phyloP scores from a whole-genome alignment of 1,140 invertebrate genomes.

The Aphaenogaster rudis region DNA sequence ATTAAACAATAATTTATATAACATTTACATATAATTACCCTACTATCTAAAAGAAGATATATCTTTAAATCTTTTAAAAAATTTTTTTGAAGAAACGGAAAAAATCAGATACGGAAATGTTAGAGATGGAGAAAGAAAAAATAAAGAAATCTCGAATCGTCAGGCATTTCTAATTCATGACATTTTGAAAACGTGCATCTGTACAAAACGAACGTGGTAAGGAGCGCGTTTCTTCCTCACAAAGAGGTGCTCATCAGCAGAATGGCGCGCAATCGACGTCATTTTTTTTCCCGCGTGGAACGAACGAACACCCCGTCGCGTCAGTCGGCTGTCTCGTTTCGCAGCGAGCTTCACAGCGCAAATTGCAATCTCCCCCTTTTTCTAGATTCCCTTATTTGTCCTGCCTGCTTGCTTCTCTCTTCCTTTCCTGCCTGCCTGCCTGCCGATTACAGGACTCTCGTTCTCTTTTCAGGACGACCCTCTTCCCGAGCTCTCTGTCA shows the following conservation, averaged over 20 bases:
- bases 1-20: not conserved
- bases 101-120: not conserved
- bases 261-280: conserved; percentile 52
- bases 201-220: not conserved
- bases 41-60: not conserved
- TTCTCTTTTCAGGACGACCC: conserved; percentile 31
- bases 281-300: conserved; percentile 40
- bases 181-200: conserved; percentile 10
- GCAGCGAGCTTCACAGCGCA: conserved; percentile 65
- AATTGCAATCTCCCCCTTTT: conserved; percentile 73
- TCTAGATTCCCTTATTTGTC: conserved; percentile 76
- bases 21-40: not conserved
- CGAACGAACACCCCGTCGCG: conserved; percentile 46
- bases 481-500: conserved; percentile 37
- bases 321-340: conserved; percentile 72
- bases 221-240: conserved; percentile 13
- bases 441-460: conserved; percentile 60
- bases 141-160: not conserved
- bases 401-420: conserved; percentile 32
- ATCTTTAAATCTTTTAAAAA: not conserved
- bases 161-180: not conserved
- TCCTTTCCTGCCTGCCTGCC: conserved; percentile 16
- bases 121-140: not conserved
- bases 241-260: conserved; percentile 59
- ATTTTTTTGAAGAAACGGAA: not conserved